phyloP scores from a whole-genome alignment of 2,888 invertebrate species.

The Taphrorychus bicolor region DNA sequence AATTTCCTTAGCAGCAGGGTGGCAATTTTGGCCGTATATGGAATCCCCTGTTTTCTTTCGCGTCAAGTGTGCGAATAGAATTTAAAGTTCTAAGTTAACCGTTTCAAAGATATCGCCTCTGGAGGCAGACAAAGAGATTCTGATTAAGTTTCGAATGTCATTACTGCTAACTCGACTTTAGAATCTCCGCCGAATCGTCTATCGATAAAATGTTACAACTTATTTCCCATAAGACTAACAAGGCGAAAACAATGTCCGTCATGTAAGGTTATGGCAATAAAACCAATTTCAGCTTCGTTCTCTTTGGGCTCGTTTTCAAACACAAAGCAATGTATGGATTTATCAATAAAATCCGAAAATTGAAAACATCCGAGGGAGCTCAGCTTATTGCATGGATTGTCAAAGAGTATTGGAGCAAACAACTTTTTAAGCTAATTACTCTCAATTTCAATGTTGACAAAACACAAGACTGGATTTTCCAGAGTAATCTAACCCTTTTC shows the following conservation, averaged over 20 bases:
- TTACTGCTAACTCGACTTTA: not conserved
- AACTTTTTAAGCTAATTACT: not conserved
- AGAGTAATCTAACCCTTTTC: not conserved
- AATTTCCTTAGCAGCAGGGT: conserved; percentile 7
- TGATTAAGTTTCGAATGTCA: not conserved
- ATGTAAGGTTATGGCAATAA: not conserved
- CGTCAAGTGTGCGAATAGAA: conserved; percentile 10
- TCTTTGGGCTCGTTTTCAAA: not conserved
- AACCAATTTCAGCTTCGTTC: not conserved
- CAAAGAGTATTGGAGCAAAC: too few relatives aligned
- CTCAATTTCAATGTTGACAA: not conserved
- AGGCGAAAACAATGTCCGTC: not conserved
- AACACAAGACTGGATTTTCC: not conserved
- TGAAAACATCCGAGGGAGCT: too few relatives aligned
- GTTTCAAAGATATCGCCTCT: conserved; percentile 7
- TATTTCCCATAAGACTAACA: not conserved
- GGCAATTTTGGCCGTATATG: conserved; percentile 7
- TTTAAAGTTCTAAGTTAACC: conserved; percentile 17
- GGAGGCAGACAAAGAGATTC: conserved; percentile 2
- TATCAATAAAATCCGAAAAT: too few relatives aligned
- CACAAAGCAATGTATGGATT: too few relatives aligned
- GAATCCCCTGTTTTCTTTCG: conserved; percentile 10
- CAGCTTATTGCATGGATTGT: too few relatives aligned
- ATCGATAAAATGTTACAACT: not conserved
- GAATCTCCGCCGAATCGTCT: not conserved